phyloP scores from a whole-genome alignment of 1,140 invertebrate genomes.

The Sycophila sp. region DNA sequence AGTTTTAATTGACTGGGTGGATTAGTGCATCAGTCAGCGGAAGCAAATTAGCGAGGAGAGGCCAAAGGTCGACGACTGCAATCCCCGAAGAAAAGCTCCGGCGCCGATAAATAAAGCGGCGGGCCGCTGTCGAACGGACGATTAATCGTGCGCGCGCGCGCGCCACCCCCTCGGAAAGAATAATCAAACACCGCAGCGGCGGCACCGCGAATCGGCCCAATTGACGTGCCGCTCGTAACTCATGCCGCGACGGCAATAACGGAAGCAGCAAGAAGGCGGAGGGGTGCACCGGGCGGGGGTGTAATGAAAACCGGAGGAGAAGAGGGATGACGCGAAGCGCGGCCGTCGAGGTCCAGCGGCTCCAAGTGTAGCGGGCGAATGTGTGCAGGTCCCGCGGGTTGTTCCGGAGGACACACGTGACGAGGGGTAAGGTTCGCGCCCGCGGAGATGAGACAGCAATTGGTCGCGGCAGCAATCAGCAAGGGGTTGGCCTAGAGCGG shows the following conservation, averaged over 20 bases:
- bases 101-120: not conserved
- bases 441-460: no score
- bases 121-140: not conserved
- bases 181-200: not conserved
- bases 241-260: not conserved
- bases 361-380: no score
- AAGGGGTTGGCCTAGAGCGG: no score
- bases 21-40: no score
- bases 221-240: not conserved
- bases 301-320: not conserved
- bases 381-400: not conserved
- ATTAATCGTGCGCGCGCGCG: not conserved
- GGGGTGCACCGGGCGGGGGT: not conserved
- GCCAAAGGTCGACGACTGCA: not conserved
- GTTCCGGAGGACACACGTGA: no score
- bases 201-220: not conserved
- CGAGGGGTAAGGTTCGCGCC: no score
- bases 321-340: slow-evolving; percentile 13
- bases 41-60: no score
- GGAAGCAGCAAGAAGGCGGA: not conserved
- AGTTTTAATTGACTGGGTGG: no score
- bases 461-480: no score
- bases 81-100: not conserved
- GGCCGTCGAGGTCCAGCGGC: no score
- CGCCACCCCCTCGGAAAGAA: not conserved